These are phyloP conservation scores for Sorex fumeus DNA, from an alignment of 2,113 vertebrate genomes.

Conservation along the genomic window DNA sequence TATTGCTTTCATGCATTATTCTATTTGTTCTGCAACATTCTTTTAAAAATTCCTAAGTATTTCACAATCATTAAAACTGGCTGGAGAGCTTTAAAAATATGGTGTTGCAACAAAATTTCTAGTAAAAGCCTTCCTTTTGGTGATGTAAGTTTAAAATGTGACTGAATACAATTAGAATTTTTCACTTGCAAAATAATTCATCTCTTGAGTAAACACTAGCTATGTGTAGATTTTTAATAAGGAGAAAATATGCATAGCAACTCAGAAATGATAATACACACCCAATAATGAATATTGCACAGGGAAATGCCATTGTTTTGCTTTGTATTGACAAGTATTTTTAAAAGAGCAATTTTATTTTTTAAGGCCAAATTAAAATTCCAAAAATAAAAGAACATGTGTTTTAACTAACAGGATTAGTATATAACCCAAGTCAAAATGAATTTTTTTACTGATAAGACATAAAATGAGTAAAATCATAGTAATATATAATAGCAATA, in stretches of 20 bases:
- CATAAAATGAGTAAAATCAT: not conserved
- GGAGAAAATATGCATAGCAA: conserved; percentile 27
- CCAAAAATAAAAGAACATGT: not conserved
- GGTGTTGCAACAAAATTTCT: conserved; percentile 61
- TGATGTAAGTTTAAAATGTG: conserved; percentile 62
- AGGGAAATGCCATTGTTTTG: not conserved
- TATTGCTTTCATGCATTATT: conserved; percentile 83
- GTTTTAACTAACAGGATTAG: not conserved
- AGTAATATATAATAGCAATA: not conserved
- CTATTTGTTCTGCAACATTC: conserved; percentile 76
- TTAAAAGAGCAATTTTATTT: conserved; percentile 53
- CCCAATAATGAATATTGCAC: conserved; percentile 17
- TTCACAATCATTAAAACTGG: conserved; percentile 77
- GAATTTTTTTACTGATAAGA: not conserved
- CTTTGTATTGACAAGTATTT: conserved; percentile 54
- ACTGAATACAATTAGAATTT: conserved; percentile 38
- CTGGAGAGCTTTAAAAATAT: conserved; percentile 48
- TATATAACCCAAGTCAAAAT: not conserved
- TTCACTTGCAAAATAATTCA: conserved; percentile 64
- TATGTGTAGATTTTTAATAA: conserved; percentile 64
- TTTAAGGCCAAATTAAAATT: not conserved
- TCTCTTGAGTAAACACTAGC: conserved; percentile 72
- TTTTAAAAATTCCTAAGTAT: conserved; percentile 81
- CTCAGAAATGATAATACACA: conserved; percentile 67
- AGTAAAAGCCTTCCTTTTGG: conserved; percentile 65